These are phyloP conservation scores for Proisotoma minuta DNA, from an alignment of 2,888 invertebrate species.

Conservation along the genomic window DNA sequence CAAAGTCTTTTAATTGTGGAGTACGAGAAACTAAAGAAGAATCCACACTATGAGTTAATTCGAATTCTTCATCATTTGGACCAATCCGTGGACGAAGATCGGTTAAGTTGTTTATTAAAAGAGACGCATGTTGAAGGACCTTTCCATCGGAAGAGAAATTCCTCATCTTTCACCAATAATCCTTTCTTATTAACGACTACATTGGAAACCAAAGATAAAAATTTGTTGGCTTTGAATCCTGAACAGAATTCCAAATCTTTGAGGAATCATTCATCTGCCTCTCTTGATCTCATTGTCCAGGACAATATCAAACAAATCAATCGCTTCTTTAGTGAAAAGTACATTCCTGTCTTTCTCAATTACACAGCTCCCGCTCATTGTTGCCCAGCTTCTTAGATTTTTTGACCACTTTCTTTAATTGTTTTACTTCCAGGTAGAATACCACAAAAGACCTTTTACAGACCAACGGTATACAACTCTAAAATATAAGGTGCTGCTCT, in stretches of 20 bases:
- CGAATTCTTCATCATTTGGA: constrained; percentile 47
- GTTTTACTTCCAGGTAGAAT: not conserved
- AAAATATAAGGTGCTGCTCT: too few species aligned
- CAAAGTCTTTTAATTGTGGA: constrained; percentile 48
- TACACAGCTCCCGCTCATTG: constrained; percentile 33
- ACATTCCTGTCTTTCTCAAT: constrained; percentile 42
- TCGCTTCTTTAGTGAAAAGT: constrained; percentile 41
- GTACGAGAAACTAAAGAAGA: constrained; percentile 49
- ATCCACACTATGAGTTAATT: constrained; percentile 47
- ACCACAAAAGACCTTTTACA: not conserved
- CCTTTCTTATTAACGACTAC: constrained; percentile 7
- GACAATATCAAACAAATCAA: constrained; percentile 46
- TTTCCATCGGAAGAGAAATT: constrained; percentile 41
- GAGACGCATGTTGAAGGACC: constrained; percentile 47
- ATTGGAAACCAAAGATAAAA: not conserved
- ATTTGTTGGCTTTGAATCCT: not conserved
- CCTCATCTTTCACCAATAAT: not conserved
- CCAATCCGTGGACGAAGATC: constrained; percentile 45
- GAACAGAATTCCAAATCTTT: constrained; percentile 12
- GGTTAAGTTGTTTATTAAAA: constrained; percentile 48
- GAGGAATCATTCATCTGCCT: constrained; percentile 1
- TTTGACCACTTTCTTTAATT: too few species aligned
- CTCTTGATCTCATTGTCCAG: constrained; percentile 46
- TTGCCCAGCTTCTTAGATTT: too few species aligned
- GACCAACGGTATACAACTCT: too few species aligned